Percentiles rank a stretch among this genome's conserved stretches.
Conservation (phyloP, 2,797 vertebrate species). For the Xiphorhynchus erythropygius region DNA sequence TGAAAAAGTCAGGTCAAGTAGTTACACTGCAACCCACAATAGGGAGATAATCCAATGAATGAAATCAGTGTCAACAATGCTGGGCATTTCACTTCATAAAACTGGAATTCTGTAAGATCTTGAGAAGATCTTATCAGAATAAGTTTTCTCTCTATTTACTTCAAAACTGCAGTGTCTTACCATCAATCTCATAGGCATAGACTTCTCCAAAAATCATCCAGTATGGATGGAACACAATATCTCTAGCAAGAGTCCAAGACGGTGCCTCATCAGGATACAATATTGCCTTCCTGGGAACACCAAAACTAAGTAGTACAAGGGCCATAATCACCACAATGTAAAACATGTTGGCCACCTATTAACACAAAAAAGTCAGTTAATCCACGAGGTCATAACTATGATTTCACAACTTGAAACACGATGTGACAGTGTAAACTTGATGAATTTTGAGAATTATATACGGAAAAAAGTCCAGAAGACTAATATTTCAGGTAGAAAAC, state of each 20-base stretch:
- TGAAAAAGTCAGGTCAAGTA: neutral
- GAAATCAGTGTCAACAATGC: neutral
- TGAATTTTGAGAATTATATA: neutral
- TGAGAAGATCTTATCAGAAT: neutral
- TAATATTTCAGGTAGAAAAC: neutral
- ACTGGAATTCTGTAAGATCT: neutral
- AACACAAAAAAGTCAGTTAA: slow-evolving; percentile 21
- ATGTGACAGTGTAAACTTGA: neutral
- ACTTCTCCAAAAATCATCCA: slow-evolving; percentile 99
- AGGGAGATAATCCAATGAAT: neutral
- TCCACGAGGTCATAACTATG: neutral
- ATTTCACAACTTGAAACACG: neutral
- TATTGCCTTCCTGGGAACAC: slow-evolving; percentile 96
- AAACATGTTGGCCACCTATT: slow-evolving; percentile 98
- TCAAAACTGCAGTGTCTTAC: slow-evolving; percentile 77
- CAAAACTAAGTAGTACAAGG: slow-evolving; percentile 93
- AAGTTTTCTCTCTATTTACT: neutral
- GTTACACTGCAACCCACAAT: neutral
- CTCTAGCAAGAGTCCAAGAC: slow-evolving; percentile 92
- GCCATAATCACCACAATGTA: slow-evolving; percentile 99
- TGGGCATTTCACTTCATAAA: neutral
- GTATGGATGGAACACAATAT: slow-evolving; percentile 97
- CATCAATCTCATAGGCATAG: slow-evolving; percentile 98
- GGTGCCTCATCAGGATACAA: slow-evolving; percentile 89
- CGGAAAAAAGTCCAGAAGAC: neutral